phyloP scores from a whole-genome alignment of 1,140 invertebrate genomes.

The Protaetia brevitarsis region DNA sequence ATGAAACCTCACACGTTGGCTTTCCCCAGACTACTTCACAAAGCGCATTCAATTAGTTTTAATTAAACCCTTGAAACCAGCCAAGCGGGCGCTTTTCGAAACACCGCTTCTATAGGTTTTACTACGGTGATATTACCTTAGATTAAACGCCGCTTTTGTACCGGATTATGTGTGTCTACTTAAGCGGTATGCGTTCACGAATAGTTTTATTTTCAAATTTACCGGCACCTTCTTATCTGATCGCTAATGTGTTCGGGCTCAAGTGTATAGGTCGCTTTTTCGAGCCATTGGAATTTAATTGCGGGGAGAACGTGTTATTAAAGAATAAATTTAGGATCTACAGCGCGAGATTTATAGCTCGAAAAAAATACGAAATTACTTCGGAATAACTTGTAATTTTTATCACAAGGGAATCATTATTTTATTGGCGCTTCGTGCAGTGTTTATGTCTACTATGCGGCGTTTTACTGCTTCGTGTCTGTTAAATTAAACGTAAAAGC shows the following conservation, averaged over 20 bases:
- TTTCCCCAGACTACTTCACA: background rate
- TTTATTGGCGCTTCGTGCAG: too few relatives aligned
- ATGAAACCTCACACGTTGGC: background rate
- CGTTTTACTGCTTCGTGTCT: too few relatives aligned
- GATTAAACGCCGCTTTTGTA: constrained; percentile 6
- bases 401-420: too few relatives aligned
- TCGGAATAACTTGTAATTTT: too few relatives aligned
- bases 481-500: too few relatives aligned
- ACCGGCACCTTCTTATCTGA: background rate
- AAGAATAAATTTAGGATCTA: background rate
- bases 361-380: too few relatives aligned
- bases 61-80: background rate
- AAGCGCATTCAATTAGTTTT: constrained; percentile 8
- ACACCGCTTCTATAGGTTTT: background rate
- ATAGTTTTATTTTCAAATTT: constrained; percentile 13
- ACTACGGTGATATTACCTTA: constrained; percentile 11
- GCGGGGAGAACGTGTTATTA: constrained; percentile 7
- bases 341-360: too few relatives aligned
- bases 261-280: constrained; percentile 11
- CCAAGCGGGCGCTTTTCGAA: background rate
- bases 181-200: background rate
- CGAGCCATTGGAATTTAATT: background rate
- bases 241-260: background rate
- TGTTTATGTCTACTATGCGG: too few relatives aligned
- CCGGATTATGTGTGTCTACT: background rate